A percentile compares a stretch with the other conserved stretches of the same genome.
These are phyloP conservation scores for Mirza zaza DNA, from an alignment of 2,113 vertebrate genomes.

Conservation along the genomic window DNA sequence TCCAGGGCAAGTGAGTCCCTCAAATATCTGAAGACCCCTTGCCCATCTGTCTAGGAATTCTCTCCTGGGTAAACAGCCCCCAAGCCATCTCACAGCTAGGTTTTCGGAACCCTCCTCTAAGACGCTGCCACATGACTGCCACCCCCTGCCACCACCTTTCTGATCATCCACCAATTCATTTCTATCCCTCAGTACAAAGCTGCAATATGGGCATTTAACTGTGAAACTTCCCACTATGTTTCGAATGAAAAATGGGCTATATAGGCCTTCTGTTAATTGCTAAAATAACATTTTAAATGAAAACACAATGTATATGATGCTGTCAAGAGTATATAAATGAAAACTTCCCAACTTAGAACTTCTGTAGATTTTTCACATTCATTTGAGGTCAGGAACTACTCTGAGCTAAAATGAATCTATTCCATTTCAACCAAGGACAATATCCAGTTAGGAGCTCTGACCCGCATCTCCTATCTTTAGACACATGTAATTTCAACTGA, in stretches of 20 bases:
- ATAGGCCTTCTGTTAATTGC: neutral
- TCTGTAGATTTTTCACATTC: slow-evolving; percentile 13
- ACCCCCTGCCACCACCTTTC: neutral
- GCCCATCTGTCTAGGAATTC: neutral
- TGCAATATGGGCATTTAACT: neutral
- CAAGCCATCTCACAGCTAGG: neutral
- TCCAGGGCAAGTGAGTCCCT: neutral
- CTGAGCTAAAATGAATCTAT: slow-evolving; percentile 53
- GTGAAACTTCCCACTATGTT: neutral
- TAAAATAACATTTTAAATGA: neutral
- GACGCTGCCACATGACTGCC: neutral
- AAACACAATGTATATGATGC: neutral
- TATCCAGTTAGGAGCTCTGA: slow-evolving; percentile 39
- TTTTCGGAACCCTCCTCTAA: neutral
- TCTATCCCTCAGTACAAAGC: neutral
- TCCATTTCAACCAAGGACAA: slow-evolving; percentile 44
- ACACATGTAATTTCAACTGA: slow-evolving; percentile 45
- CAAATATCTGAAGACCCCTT: neutral
- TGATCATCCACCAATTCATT: neutral
- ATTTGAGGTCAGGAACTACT: slow-evolving; percentile 21
- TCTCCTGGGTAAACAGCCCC: neutral
- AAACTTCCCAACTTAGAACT: neutral
- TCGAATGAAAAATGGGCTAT: neutral
- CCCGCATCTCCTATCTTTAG: slow-evolving; percentile 54
- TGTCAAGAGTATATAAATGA: neutral